phyloP scores from a whole-genome alignment of 2,113 vertebrate species.

The Arizona elegans region DNA sequence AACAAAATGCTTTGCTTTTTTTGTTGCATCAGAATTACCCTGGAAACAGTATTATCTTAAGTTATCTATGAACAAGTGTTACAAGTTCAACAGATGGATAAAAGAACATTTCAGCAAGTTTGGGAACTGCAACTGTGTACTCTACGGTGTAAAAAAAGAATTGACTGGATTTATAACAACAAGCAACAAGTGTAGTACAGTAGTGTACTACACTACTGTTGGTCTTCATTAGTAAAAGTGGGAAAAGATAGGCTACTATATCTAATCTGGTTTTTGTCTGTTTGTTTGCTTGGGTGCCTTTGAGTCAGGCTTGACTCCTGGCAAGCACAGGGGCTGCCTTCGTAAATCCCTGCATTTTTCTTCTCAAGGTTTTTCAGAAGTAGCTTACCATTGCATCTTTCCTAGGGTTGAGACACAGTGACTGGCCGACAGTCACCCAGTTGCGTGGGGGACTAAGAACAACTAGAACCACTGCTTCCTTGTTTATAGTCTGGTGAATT shows the following conservation, averaged over 20 bases:
- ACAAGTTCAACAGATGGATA: not conserved
- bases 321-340: not conserved
- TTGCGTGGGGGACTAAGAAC: not conserved
- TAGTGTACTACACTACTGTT: not conserved
- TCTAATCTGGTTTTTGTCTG: not conserved
- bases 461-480: not conserved
- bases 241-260: not conserved
- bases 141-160: not conserved
- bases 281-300: not conserved
- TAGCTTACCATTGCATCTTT: not conserved
- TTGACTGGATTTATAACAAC: not conserved
- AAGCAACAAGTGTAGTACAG: no score
- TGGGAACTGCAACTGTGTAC: not conserved
- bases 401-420: not conserved
- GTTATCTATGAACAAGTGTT: not conserved
- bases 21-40: not conserved
- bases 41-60: not conserved
- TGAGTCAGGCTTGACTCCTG: not conserved
- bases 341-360: not conserved
- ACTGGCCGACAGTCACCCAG: not conserved
- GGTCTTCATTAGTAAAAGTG: not conserved
- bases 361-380: not conserved
- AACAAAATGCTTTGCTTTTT: not conserved
- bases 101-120: not conserved
- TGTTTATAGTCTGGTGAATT: not conserved